A percentile compares a stretch with the other conserved stretches of the same genome.
These are phyloP conservation scores for Lucinisca nassula DNA, from an alignment of 2,888 invertebrate species.

Conservation along the genomic window DNA sequence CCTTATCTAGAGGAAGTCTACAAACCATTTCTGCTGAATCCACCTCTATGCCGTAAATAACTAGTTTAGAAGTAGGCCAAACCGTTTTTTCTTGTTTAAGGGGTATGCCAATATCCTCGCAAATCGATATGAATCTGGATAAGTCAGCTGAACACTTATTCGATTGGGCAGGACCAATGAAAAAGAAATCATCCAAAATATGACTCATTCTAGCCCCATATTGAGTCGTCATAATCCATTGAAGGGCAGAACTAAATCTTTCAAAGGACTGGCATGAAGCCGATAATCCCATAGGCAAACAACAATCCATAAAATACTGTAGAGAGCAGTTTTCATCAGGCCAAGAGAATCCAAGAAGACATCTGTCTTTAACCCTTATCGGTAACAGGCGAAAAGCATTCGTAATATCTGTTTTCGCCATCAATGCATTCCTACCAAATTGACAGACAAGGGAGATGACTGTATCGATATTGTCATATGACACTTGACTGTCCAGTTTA, in stretches of 20 bases:
- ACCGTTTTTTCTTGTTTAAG: not conserved
- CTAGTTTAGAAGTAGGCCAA: not conserved
- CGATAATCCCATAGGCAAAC: too few relatives aligned
- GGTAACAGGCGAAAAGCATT: not conserved
- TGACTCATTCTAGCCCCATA: not conserved
- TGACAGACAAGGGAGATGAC: not conserved
- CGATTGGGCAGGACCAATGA: not conserved
- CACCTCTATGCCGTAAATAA: not conserved
- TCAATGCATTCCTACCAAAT: not conserved
- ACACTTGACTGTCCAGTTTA: too few relatives aligned
- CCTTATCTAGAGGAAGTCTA: not conserved
- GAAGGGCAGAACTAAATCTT: too few relatives aligned
- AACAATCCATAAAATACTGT: too few relatives aligned
- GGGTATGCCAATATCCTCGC: not conserved
- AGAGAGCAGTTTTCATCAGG: not conserved
- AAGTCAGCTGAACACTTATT: not conserved
- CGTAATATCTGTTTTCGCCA: not conserved
- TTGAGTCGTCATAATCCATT: too few relatives aligned
- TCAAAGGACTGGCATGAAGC: too few relatives aligned
- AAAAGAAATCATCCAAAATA: slow-evolving; percentile 1
- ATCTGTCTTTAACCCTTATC: not conserved
- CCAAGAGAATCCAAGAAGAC: not conserved
- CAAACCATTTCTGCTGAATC: not conserved
- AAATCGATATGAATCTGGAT: not conserved
- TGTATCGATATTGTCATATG: not conserved